phyloP scores from a whole-genome alignment of 1,140 invertebrate genomes.

The Aphidius ervi region DNA sequence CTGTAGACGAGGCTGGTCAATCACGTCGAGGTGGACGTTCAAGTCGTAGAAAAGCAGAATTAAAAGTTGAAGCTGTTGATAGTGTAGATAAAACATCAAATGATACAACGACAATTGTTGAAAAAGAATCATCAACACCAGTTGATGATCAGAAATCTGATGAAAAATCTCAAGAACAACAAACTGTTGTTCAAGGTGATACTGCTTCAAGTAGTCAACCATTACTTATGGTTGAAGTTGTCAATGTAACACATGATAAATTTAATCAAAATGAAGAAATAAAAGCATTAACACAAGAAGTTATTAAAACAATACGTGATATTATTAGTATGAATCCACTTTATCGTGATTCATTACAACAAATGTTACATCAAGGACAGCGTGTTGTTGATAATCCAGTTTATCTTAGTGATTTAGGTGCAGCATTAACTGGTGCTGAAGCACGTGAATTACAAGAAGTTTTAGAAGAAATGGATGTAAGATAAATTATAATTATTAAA shows the following conservation, averaged over 20 bases:
- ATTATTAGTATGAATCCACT: conserved; percentile 95
- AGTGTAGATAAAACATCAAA: too few relatives aligned
- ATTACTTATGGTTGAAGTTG: conserved; percentile 91
- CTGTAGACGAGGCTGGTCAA: conserved; percentile 41
- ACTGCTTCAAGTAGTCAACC: conserved; percentile 54
- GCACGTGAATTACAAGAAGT: conserved; percentile 89
- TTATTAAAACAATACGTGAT: conserved; percentile 96
- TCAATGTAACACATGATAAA: conserved; percentile 87
- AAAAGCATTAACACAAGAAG: conserved; percentile 94
- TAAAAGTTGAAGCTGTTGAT: background rate
- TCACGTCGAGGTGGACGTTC: conserved; percentile 25
- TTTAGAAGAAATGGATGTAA: conserved; percentile 92
- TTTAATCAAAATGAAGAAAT: conserved; percentile 93
- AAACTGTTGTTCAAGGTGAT: conserved; percentile 45
- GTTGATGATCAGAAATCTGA: conserved; percentile 14
- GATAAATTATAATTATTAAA: conserved; percentile 32
- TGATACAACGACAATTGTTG: conserved; percentile 6
- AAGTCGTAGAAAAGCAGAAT: conserved; percentile 27
- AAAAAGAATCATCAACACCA: background rate
- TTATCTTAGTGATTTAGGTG: conserved; percentile 94
- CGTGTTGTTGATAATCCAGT: conserved; percentile 98
- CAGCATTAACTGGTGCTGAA: conserved; percentile 90
- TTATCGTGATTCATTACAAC: conserved; percentile 85
- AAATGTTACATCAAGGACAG: conserved; percentile 94
- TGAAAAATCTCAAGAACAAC: conserved; percentile 25